Base-by-base conservation (phyloP, 2,113 vertebrate species). In the Nycticryphes semicollaris region DNA sequence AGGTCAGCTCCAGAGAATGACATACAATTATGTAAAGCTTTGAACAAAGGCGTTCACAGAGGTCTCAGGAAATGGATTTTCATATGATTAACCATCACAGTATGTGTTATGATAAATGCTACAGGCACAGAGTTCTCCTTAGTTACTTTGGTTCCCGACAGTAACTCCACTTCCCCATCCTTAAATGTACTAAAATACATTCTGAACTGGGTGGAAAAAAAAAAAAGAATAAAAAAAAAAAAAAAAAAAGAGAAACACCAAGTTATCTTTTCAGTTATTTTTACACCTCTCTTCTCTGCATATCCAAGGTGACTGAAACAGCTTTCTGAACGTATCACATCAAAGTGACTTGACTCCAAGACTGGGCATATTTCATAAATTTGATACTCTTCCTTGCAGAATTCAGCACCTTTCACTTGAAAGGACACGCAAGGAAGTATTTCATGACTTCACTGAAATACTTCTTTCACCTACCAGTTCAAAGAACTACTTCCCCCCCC, bases 51-150 rank as follows among this genome's bases (percentile, higher is more conserved):
- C 84, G 39, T 76, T 85, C 77, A 89, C 80, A 90, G 56, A 82
- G 79, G 91, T 35, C 39, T 88, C 85, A 54, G 88, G 88, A 95
- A 97, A 68, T 63, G 50, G n/a, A 84, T 94, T 96, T 96, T 95
- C 80, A 24, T 77, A 67, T 51, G 72, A 93, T 74, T 64, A 57
- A 54, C 56, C 78, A 70, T 43, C 51, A 35, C 54, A 45, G 35
- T 43, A 25, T 0, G 0, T 5, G 13, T 56, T 75, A 64, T 0
- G 1, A 60, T 48, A 81, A 89, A 79, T 21, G 69, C 59, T 77
- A 76, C 57, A 82, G 74, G 81, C 80, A 59, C 39, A 23, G 45
- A 72, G 43, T 6, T 76, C 69, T 77, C 54, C 53, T 72, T 11
- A 72, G 47, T 51, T 57, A 81, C 73, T 62, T 41, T 16, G 14